Base-by-base conservation (phyloP, 2,797 vertebrate species). In the Enteromius viviparus region DNA sequence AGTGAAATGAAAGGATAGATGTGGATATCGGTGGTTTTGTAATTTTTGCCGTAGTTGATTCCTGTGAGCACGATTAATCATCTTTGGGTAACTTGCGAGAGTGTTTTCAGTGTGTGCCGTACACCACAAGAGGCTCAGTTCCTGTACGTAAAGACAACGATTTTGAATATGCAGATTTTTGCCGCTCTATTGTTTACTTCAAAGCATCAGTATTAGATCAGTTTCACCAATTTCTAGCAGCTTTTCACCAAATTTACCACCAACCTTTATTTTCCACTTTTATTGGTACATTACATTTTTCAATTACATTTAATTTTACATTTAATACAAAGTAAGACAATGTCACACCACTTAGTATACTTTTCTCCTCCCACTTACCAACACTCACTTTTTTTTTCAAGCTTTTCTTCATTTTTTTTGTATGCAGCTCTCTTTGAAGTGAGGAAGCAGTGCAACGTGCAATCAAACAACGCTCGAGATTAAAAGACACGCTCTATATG, bases 371-470 rank as follows among this genome's bases (percentile, higher is more conserved):
- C 80, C 78, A 87, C 88, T 47, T 89, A 85, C 89, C 90, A 88
- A 86, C 86, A 85, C 89, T 60, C 83, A 85, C 29, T 21, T 37
- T 51, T 76, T 81, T 34, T 81, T 85, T 81, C 69, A 87, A 86
- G 55, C 89, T 89, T 68, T 88, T 88, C 82, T 71, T 87, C n/a
- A 72, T 78, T 86, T 87, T 87, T 71, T 78, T 84, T 76, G 64
- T 65, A 11, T 10, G 64, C 51, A 77, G 81, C 81, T 85, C 69
- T 87, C 93, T 95, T 95, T 94, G 94, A 94, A 91, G 91, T 89
- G 91, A 94, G 93, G 94, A 94, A 94, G 92, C 92, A 87, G 89
- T 93, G 92, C 92, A 93, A 49, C 53, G 62, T 89, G 87, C 86
- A 87, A 79, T 82, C 68, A 72, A 90, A 90, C 87, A 89, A 76